phyloP scores from a whole-genome alignment of 2,797 vertebrate species.

The Megaceryle alcyon region DNA sequence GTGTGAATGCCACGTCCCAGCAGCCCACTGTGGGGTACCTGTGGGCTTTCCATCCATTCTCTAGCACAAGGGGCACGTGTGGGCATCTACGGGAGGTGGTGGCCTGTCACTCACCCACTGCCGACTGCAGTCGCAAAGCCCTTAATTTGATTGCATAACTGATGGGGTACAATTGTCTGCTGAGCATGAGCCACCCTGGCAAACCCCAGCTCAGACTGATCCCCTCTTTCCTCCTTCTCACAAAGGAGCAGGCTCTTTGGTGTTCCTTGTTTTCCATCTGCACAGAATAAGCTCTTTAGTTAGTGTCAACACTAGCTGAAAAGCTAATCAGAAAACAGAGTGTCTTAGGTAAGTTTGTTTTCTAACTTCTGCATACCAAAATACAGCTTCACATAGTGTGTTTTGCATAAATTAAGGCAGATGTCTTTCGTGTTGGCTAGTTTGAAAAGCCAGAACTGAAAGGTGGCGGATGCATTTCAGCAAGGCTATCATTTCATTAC shows the following conservation, averaged over 20 bases:
- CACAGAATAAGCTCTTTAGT: neutral
- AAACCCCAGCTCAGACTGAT: neutral
- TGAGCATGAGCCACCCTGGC: neutral
- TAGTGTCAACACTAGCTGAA: neutral
- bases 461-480: neutral
- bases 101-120: neutral
- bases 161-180: neutral
- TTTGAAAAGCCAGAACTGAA: constrained; percentile 15
- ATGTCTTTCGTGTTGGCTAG: neutral
- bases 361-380: neutral
- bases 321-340: neutral
- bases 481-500: neutral
- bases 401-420: neutral
- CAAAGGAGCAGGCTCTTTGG: neutral
- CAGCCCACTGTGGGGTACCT: neutral
- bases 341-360: neutral
- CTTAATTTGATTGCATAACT: neutral
- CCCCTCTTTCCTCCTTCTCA: neutral
- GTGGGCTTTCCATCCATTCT: neutral
- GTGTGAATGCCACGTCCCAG: neutral
- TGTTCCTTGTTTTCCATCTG: neutral
- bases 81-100: neutral
- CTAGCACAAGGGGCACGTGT: neutral
- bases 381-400: neutral
- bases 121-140: neutral